Conservation (phyloP, 1,140 invertebrate genomes). For the Drosophila bifasciata region DNA sequence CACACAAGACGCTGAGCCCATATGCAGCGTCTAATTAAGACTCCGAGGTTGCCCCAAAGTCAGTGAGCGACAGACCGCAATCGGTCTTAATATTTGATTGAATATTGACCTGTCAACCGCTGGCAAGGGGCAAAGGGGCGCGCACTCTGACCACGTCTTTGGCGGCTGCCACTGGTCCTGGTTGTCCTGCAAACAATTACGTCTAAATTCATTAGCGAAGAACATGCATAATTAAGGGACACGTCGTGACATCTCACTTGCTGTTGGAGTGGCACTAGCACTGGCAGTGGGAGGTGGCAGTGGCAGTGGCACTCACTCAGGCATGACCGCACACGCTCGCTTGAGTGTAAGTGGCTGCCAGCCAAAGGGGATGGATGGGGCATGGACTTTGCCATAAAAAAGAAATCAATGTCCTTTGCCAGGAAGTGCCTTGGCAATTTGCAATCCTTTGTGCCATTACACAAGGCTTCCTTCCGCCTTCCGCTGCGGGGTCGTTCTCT, state of each 20-base stretch:
- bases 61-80: conserved; percentile 48
- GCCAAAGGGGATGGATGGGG: conserved; percentile 18
- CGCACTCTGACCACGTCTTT: conserved; percentile 37
- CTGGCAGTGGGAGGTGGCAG: neutral
- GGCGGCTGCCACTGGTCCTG: conserved; percentile 13
- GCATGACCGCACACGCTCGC: conserved; percentile 5
- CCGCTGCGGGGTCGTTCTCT: conserved; percentile 43
- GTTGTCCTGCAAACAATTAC: conserved; percentile 59
- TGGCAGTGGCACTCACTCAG: conserved; percentile 1
- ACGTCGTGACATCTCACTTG: conserved; percentile 29
- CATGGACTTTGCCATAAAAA: conserved; percentile 23
- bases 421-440: conserved; percentile 81
- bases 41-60: conserved; percentile 37
- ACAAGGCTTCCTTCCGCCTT: conserved; percentile 82
- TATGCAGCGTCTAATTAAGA: conserved; percentile 31
- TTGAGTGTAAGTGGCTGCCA: neutral
- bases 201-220: conserved; percentile 54
- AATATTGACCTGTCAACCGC: conserved; percentile 54
- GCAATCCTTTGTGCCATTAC: conserved; percentile 83
- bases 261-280: neutral
- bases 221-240: conserved; percentile 60
- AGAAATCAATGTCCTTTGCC: conserved; percentile 71
- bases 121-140: too few species aligned
- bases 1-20: conserved; percentile 4
- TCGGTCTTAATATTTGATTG: conserved; percentile 53